Conservation (phyloP, 2,113 vertebrate species). For the Pedionomus torquatus region DNA sequence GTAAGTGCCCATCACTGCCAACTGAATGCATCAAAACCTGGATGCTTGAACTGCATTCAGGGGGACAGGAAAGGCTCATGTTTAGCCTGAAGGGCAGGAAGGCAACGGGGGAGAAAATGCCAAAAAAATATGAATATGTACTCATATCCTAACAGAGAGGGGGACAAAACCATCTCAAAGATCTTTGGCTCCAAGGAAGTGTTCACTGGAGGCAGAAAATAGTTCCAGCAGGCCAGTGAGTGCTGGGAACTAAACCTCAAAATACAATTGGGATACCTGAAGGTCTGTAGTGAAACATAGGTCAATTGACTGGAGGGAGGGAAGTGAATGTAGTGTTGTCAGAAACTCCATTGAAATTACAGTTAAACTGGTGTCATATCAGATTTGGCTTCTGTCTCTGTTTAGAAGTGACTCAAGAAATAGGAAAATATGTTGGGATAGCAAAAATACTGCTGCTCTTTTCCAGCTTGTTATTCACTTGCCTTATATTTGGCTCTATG, state of each 20-base stretch:
- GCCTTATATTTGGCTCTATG: not conserved
- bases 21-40: not conserved
- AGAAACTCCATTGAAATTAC: not conserved
- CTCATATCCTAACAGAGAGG: not conserved
- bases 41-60: not conserved
- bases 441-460: not conserved
- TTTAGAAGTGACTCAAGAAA: not conserved
- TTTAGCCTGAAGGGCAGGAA: not conserved
- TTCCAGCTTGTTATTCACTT: not conserved
- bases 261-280: not conserved
- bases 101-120: not conserved
- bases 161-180: not conserved
- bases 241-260: not conserved
- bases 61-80: not conserved
- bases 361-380: not conserved
- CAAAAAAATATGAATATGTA: fast-evolving
- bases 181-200: not conserved
- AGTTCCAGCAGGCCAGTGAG: not conserved
- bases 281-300: not conserved
- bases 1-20: not conserved
- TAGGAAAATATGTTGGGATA: not conserved
- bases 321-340: not conserved
- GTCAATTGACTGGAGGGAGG: not conserved
- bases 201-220: not conserved
- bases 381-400: not conserved